Evolutionary conservation across 2,888 invertebrate species (phyloP), one percentile per base, ranked within the genome.

Genomic region (Drosophila tripunctata): DNA sequence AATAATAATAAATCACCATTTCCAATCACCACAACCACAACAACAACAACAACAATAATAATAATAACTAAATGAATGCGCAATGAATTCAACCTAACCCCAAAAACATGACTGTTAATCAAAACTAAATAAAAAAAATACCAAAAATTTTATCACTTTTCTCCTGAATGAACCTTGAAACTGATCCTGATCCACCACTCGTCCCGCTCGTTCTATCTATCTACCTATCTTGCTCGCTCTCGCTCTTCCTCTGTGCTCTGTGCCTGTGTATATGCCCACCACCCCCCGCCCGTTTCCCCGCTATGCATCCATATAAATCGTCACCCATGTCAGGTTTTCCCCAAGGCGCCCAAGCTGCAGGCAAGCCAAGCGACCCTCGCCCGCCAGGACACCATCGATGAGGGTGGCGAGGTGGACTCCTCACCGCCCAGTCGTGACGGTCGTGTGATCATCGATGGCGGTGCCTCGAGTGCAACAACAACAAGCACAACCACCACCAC

Each of bases 331-430:
- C 76, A 91, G 92, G 93, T 95, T 68, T 95, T 95, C 88, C 95
- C 95, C 1, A 95, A 95, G 90, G 91, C 94, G 21, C 94, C 94
- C 73, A 95, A 95, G 87, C 92, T 95, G 50, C 93, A 94, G 41
- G 92, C 93, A 1, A 92, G 92, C 43, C 91, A 92, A 67, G 91
- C 92, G 19, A 90, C 91, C 7, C 92, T 93, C 36, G 93, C 94
- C 3, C 92, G 95, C 31, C 95, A 95, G 89, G 96, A 96, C 88
- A 96, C 96, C 50, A 96, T 96, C 80, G 96, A 96, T 89, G 96
- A 96, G 90, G 93, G 93, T 67, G 92, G 93, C 56, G 94, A 94
- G 86, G 89, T 91, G 38, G 94, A 93, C 77, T 90, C 92, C 10
- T 91, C 92, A 19, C 90, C 90, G 5, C 89, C 90, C 69, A 86